Conservation (phyloP, 2,113 vertebrate species). For the Anthoscopus minutus region DNA sequence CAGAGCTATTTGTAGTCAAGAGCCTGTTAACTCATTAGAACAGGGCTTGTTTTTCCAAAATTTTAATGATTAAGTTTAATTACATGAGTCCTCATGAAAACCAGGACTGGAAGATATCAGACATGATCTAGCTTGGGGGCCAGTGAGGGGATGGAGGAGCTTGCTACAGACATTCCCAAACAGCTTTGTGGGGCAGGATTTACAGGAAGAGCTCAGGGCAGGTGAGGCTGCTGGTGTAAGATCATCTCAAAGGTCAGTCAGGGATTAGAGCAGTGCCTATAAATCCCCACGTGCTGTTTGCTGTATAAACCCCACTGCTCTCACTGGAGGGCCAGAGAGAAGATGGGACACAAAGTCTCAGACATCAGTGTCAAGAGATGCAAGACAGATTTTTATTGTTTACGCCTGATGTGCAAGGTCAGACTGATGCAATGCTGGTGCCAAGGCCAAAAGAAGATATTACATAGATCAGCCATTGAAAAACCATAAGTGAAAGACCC, state of each 20-base stretch:
- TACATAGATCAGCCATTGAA: neutral
- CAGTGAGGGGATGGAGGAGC: neutral
- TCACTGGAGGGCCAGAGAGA: neutral
- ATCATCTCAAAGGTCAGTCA: neutral
- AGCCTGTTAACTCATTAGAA: slow-evolving; percentile 1
- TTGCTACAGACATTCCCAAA: neutral
- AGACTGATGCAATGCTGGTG: neutral
- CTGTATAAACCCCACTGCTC: neutral
- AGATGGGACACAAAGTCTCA: neutral
- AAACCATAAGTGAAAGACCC: accelerated
- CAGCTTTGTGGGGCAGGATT: neutral
- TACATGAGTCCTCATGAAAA: neutral
- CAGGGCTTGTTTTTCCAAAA: neutral
- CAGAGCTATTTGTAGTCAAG: neutral
- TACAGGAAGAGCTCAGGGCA: neutral
- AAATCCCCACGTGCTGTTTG: neutral
- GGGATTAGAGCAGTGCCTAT: neutral
- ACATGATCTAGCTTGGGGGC: neutral
- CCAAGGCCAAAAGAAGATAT: neutral
- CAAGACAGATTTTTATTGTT: neutral
- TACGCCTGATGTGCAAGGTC: neutral
- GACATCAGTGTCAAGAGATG: neutral
- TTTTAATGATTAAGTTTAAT: neutral
- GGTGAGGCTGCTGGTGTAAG: neutral
- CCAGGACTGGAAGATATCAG: neutral